A percentile compares a stretch with the other conserved stretches of the same genome.
Conservation (phyloP, 2,888 invertebrate species). For the Tachystola acroxantha region DNA sequence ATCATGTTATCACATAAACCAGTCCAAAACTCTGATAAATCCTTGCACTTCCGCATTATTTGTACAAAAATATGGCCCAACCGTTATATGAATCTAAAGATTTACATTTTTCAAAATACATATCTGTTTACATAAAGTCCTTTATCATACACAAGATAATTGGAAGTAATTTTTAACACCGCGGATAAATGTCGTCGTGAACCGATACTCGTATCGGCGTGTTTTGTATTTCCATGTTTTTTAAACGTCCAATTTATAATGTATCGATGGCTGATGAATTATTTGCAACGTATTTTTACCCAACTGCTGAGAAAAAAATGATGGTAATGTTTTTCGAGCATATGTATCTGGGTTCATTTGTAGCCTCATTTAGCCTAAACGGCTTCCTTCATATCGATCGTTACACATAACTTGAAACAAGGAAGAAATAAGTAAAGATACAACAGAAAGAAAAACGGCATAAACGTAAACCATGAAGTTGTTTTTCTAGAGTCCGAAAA, state of each 20-base stretch:
- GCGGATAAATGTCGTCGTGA: slow-evolving; percentile 8
- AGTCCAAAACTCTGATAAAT: background rate
- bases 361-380: too few relatives aligned
- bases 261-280: too few relatives aligned
- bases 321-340: too few relatives aligned
- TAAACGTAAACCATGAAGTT: too few relatives aligned
- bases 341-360: too few relatives aligned
- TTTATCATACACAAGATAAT: slow-evolving; percentile 11
- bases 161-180: slow-evolving; percentile 15
- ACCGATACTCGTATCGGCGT: slow-evolving; percentile 4
- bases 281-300: too few relatives aligned
- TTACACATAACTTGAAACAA: too few relatives aligned
- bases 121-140: slow-evolving; percentile 1
- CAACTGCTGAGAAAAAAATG: too few relatives aligned
- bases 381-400: too few relatives aligned
- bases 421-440: too few relatives aligned
- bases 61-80: slow-evolving; percentile 2
- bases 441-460: too few relatives aligned
- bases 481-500: too few relatives aligned
- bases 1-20: background rate
- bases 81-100: slow-evolving; percentile 5
- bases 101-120: background rate
- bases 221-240: background rate
- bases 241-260: background rate
- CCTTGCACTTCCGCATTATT: background rate